These are phyloP conservation scores for Anguilla pacifica DNA, from an alignment of 2,797 vertebrate species.

Conservation along the genomic window DNA sequence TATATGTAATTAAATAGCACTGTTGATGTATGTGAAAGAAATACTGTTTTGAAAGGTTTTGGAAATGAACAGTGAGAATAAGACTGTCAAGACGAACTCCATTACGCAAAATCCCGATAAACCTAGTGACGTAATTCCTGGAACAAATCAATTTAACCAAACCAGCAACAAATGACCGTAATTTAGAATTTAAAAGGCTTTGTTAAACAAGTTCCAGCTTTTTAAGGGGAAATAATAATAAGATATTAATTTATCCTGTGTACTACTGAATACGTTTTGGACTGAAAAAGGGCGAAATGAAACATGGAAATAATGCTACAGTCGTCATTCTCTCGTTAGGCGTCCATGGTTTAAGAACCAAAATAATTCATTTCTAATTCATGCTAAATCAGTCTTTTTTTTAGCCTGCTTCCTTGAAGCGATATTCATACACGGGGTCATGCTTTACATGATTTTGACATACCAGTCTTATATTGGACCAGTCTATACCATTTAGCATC, in stretches of 20 bases:
- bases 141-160: slow-evolving; percentile 55
- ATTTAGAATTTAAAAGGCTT: slow-evolving; percentile 42
- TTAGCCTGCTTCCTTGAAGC: slow-evolving; percentile 27
- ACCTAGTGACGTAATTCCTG: slow-evolving; percentile 48
- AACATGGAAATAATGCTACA: slow-evolving; percentile 31
- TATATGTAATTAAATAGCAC: slow-evolving; percentile 42
- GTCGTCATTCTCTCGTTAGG: slow-evolving; percentile 17
- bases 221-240: slow-evolving; percentile 37
- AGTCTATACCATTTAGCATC: background rate
- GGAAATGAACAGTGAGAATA: slow-evolving; percentile 34
- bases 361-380: slow-evolving; percentile 38
- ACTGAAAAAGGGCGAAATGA: slow-evolving; percentile 26
- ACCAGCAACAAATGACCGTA: slow-evolving; percentile 48
- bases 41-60: slow-evolving; percentile 30
- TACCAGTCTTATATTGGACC: background rate
- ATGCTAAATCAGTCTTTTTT: slow-evolving; percentile 33
- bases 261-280: slow-evolving; percentile 21
- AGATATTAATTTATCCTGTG: slow-evolving; percentile 15
- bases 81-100: slow-evolving; percentile 32
- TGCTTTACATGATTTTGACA: slow-evolving; percentile 29
- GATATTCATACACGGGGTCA: slow-evolving; percentile 31
- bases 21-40: slow-evolving; percentile 31
- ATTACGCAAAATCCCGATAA: slow-evolving; percentile 44
- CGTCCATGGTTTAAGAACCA: slow-evolving; percentile 26
- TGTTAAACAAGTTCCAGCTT: slow-evolving; percentile 37